Conservation (phyloP, 2,797 vertebrate species). For the Pseudochirops corinnae region DNA sequence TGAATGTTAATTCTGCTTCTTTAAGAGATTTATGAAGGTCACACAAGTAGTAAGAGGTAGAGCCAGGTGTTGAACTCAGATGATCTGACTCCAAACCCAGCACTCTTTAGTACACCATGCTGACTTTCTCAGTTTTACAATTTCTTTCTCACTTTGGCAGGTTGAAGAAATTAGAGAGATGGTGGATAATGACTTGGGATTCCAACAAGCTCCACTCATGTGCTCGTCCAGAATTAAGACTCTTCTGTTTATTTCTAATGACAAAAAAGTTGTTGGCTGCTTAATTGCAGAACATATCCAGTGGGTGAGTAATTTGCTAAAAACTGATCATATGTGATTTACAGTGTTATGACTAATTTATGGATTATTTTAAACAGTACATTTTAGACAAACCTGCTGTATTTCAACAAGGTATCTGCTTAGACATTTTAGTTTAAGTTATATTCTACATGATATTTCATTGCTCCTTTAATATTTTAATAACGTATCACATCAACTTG, state of each 20-base stretch:
- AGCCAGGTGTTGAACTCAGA: not conserved
- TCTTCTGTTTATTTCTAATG: constrained; percentile 97
- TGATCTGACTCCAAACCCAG: not conserved
- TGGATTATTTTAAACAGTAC: constrained; percentile 35
- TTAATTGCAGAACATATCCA: constrained; percentile 99
- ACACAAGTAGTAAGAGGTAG: not conserved
- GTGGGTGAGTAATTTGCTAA: constrained; percentile 89
- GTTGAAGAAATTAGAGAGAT: constrained; percentile 99
- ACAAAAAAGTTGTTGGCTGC: constrained; percentile 98
- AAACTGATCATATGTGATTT: not conserved
- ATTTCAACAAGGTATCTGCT: constrained; percentile 11
- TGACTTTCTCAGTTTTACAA: constrained; percentile 11
- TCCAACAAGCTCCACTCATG: constrained; percentile 96
- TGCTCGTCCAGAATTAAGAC: constrained; percentile 98
- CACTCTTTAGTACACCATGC: not conserved
- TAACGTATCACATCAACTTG: not conserved
- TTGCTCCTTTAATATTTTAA: not conserved
- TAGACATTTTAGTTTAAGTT: not conserved
- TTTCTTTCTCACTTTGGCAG: constrained; percentile 84
- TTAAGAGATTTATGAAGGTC: not conserved
- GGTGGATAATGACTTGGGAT: constrained; percentile 99
- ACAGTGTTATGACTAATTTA: constrained; percentile 30
- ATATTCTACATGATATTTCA: not conserved
- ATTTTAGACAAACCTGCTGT: constrained; percentile 48
- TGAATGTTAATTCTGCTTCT: not conserved